Evolutionary conservation across 1,140 invertebrate species (phyloP).

Genomic region (Drosophila obscura): DNA sequence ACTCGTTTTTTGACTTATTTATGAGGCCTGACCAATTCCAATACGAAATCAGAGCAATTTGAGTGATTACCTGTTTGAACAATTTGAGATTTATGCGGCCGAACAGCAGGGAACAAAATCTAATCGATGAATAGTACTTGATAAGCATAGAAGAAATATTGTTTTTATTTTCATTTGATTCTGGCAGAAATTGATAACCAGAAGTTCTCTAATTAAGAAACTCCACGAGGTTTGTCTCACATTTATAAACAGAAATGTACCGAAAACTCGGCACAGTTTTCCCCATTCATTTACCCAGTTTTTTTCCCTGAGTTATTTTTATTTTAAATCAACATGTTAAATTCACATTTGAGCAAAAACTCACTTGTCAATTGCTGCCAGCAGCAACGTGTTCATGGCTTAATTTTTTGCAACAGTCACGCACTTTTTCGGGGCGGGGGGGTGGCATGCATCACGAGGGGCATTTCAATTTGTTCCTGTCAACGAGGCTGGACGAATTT

Average conservation of each 20-base stretch:
- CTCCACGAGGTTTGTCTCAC: too few relatives aligned
- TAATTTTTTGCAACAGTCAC: constrained; percentile 32
- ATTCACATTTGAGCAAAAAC: constrained; percentile 28
- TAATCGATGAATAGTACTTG: constrained; percentile 7
- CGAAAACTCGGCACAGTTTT: too few relatives aligned
- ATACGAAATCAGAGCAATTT: constrained; percentile 69
- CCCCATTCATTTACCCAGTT: too few relatives aligned
- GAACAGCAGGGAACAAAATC: constrained; percentile 6
- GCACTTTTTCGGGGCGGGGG: constrained; percentile 9
- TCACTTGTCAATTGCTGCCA: constrained; percentile 13
- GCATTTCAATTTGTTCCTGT: constrained; percentile 60
- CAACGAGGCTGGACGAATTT: constrained; percentile 46
- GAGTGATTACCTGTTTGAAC: constrained; percentile 70
- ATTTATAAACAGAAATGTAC: too few relatives aligned
- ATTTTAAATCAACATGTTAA: constrained; percentile 29
- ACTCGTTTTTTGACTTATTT: constrained; percentile 65
- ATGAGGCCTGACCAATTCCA: constrained; percentile 52
- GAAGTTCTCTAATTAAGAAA: too few relatives aligned
- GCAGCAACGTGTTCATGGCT: constrained; percentile 25
- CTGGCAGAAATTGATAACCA: too few relatives aligned
- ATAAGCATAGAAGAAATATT: constrained; percentile 6
- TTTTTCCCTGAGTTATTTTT: too few relatives aligned
- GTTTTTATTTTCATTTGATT: too few relatives aligned
- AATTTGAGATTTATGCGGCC: constrained; percentile 71
- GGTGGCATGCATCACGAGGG: constrained; percentile 32